phyloP scores from a whole-genome alignment of 2,888 invertebrate genomes.

The Drosophila kokeensis region DNA sequence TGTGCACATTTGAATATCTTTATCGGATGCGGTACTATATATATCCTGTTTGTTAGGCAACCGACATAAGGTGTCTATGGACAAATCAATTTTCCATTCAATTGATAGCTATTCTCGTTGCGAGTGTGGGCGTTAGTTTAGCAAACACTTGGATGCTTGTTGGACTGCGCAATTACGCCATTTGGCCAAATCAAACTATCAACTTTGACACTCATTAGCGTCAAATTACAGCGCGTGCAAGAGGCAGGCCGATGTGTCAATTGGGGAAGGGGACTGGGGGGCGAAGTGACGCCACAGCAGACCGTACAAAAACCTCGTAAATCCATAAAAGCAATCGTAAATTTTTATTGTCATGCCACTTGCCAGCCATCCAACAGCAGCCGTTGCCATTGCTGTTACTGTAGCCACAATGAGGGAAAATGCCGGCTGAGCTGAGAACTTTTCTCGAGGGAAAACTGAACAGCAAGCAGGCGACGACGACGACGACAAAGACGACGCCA shows the following conservation, averaged over 20 bases:
- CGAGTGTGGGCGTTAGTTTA: slow-evolving; percentile 29
- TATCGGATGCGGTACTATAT: neutral
- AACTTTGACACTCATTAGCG: slow-evolving; percentile 81
- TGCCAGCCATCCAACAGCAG: slow-evolving; percentile 52
- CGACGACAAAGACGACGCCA: slow-evolving; percentile 33
- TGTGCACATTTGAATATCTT: neutral
- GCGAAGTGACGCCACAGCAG: slow-evolving; percentile 15
- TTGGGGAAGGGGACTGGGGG: neutral
- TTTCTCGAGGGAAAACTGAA: slow-evolving; percentile 78
- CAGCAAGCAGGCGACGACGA: slow-evolving; percentile 23
- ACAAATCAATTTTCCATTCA: slow-evolving; percentile 1
- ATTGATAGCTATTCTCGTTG: neutral
- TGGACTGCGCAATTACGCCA: slow-evolving; percentile 61
- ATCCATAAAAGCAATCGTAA: slow-evolving; percentile 81
- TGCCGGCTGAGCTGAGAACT: slow-evolving; percentile 67
- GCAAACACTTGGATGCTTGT: slow-evolving; percentile 11
- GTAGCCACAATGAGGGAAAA: slow-evolving; percentile 43
- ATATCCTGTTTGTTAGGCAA: neutral
- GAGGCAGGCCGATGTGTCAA: slow-evolving; percentile 12
- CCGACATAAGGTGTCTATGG: neutral
- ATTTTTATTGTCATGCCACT: slow-evolving; percentile 79
- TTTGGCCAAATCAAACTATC: slow-evolving; percentile 77
- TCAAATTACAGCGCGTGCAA: slow-evolving; percentile 72
- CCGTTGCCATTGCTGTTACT: slow-evolving; percentile 8
- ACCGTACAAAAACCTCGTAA: slow-evolving; percentile 67